Evolutionary conservation across 2,797 vertebrate species (phyloP), one percentile per base, ranked within the genome.

Genomic region (Oreonectes daqikongensis): DNA sequence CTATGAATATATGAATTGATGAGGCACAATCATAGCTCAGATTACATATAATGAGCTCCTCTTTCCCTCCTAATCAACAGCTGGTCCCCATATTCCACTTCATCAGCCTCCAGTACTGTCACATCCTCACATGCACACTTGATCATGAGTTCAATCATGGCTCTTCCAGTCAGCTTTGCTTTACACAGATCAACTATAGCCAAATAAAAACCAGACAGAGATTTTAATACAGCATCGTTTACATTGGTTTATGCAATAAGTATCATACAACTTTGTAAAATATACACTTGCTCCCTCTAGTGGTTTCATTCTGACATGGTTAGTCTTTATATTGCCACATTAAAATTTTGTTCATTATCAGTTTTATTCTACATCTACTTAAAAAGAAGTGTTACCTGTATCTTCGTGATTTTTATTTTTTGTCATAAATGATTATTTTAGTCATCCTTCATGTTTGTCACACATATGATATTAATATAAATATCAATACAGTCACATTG

Each of bases 1-100:
- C 18, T 55, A 44, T 46, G 15, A 52, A 46, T 59, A 12, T 55
- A 40, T 42, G 14, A n/a, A 75, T 46, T 24, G 46, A 84, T 87
- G 63, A 69, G 78, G 83, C 80, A 80, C 81, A 85, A 80, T 82
- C 67, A 79, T 42, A 35, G 60, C 20, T 81, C 79, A 64, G 65
- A 75, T 76, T 65, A 80, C 76, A 69, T 40, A 28, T 80, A 76
- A 85, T 69, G 66, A 86, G 77, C 81, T 77, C 74, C 69, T 26
- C 50, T 80, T 74, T 81, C 67, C 75, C 59, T 78, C 75, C 46
- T 76, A 69, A 77, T 78, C 77, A 72, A 75, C 77, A 80, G 78
- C 82, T 84, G 75, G 28, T 50, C 66, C 20, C 24, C 55, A 48
- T 70, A 65, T 78, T 82, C 44, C 44, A 65, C 30, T 69, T 63